Base-by-base conservation (phyloP, 2,888 invertebrate genomes). In the Griposia aprilina region DNA sequence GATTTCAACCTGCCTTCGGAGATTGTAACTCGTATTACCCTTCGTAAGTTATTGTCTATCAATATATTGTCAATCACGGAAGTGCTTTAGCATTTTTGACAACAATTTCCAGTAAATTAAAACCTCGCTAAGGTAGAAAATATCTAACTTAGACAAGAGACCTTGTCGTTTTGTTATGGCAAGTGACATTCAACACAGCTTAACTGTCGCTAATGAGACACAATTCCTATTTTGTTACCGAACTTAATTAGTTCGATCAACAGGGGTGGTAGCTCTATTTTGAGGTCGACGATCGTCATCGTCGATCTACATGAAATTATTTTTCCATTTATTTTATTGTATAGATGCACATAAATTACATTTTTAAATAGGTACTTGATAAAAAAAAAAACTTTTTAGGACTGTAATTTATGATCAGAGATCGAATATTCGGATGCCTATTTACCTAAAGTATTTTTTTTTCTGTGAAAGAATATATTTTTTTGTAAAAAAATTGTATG, bases 1-100 rank as follows among this genome's bases (percentile, higher is more conserved):
- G 91, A 36, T 82, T 92, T 5, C 95, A 95, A 84, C 92, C 92
- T 11, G 94, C 93, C 65, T 95, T 95, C 79, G 95, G 95, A 60
- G n/a, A 80, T 3, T 95, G 95, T 83, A 75, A 91, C 74, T 88
- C 85, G 2, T 95, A 95, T 77, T 48, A 91, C 55, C 95, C 92
- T 8, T 88, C 88, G 92, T 92, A 88, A 90, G 90, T 81, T 23
- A 23, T 83, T 59, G 7, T 15, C 20, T 13, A 20, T 20, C 4
- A n/a, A 69, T 23, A 2, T n/a, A 59, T 23, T 30, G 15, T 23
- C 48, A 67, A 8, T 26, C 13, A 50, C 26, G n/a, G 10, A 65
- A 65, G n/a, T 41, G 30, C 23, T 68, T 23, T 10, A 68, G 23
- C 17, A n/a, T 55, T 68, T 55, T 36, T 57, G 36, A n/a, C 36